These are phyloP conservation scores for Chymomyza procnemis DNA, from an alignment of 2,888 invertebrate species.

Conservation along the genomic window DNA sequence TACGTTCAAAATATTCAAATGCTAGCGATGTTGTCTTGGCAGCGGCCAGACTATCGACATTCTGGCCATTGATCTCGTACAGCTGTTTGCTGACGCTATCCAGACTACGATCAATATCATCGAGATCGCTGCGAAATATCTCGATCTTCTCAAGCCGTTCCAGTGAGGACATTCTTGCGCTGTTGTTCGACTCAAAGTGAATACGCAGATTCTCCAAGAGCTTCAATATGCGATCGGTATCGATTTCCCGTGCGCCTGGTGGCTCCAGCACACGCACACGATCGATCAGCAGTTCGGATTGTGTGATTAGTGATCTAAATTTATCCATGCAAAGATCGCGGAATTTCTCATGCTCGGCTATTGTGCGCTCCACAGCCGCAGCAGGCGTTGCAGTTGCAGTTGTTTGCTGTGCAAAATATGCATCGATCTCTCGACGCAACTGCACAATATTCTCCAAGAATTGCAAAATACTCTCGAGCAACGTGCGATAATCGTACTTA, in stretches of 20 bases:
- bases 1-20: slow-evolving; percentile 87
- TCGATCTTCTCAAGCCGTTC: slow-evolving; percentile 85
- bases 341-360: slow-evolving; percentile 83
- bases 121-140: slow-evolving; percentile 84
- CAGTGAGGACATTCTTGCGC: slow-evolving; percentile 81
- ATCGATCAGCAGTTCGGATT: slow-evolving; percentile 84
- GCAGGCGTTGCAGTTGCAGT: slow-evolving; percentile 18
- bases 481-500: slow-evolving; percentile 84
- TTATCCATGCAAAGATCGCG: slow-evolving; percentile 83
- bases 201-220: slow-evolving; percentile 82
- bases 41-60: slow-evolving; percentile 85
- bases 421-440: slow-evolving; percentile 82
- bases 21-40: slow-evolving; percentile 85
- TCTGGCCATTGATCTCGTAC: slow-evolving; percentile 83
- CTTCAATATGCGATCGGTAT: slow-evolving; percentile 84
- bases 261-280: slow-evolving; percentile 87
- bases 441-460: slow-evolving; percentile 85
- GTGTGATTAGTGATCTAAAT: slow-evolving; percentile 83
- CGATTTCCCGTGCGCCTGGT: slow-evolving; percentile 82
- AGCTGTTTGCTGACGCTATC: slow-evolving; percentile 84
- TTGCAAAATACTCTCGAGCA: slow-evolving; percentile 84
- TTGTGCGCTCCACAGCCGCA: slow-evolving; percentile 79
- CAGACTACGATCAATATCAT: slow-evolving; percentile 85
- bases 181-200: slow-evolving; percentile 84
- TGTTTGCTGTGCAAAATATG: slow-evolving; percentile 79